Evolutionary conservation across 2,888 invertebrate genomes (phyloP).

Genomic region (Eupsilia transversa): DNA sequence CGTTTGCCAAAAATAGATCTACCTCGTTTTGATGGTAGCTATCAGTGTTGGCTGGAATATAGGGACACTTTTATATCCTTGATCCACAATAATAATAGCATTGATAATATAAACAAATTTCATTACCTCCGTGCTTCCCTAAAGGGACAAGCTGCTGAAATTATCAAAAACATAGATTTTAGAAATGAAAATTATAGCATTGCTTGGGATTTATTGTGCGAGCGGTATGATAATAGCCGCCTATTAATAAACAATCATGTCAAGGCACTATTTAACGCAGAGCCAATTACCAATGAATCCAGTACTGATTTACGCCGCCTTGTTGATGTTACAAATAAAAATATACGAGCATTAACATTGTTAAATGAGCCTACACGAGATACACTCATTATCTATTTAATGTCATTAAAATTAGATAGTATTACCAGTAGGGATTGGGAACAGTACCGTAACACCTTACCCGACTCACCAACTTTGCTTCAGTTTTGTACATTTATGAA

Average conservation of each 20-base stretch:
- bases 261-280: neutral
- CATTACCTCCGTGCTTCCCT: slow-evolving; percentile 2
- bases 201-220: slow-evolving; percentile 5
- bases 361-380: slow-evolving; percentile 15
- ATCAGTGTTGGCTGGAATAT: too few relatives aligned
- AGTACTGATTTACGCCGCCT: neutral
- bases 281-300: neutral
- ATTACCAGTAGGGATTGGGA: slow-evolving; percentile 12
- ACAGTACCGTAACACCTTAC: neutral
- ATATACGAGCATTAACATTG: slow-evolving; percentile 11
- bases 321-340: slow-evolving; percentile 14
- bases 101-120: slow-evolving; percentile 4
- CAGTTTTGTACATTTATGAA: slow-evolving; percentile 14
- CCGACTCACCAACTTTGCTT: neutral
- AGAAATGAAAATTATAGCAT: neutral
- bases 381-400: slow-evolving; percentile 10
- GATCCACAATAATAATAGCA: neutral
- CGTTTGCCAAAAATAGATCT: neutral
- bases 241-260: too few relatives aligned
- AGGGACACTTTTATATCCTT: neutral
- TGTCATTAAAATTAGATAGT: slow-evolving; percentile 7
- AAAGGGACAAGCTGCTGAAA: slow-evolving; percentile 1
- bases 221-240: neutral
- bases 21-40: too few relatives aligned
- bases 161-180: slow-evolving; percentile 10